Conservation (phyloP, 2,113 vertebrate species). For the Mormyrus lacerda region DNA sequence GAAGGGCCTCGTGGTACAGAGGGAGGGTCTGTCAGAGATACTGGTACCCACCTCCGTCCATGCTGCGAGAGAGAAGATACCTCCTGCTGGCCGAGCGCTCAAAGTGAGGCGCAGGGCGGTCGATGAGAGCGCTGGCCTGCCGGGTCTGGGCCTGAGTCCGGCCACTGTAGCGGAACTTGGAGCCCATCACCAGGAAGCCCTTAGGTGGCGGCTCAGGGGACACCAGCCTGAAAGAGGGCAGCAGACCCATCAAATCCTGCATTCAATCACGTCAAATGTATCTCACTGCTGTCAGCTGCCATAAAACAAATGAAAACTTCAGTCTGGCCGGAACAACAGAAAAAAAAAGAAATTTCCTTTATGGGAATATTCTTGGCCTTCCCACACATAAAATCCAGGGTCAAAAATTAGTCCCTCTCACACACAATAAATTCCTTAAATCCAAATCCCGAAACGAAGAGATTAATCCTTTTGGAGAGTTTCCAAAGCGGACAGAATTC, state of each 20-base stretch:
- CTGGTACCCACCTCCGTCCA: constrained; percentile 79
- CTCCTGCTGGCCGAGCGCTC: constrained; percentile 92
- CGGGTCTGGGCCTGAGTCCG: constrained; percentile 92
- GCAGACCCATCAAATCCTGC: constrained; percentile 1
- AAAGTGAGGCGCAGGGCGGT: constrained; percentile 89
- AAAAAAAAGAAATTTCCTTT: neutral
- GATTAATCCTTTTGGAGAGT: neutral
- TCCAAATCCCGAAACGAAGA: neutral
- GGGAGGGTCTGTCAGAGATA: neutral
- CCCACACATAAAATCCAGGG: neutral
- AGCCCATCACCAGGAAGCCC: constrained; percentile 96
- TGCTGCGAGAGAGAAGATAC: constrained; percentile 90
- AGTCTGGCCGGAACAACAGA: neutral
- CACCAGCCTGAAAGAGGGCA: constrained; percentile 68
- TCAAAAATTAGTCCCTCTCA: constrained; percentile 7
- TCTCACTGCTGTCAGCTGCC: neutral
- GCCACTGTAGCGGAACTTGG: constrained; percentile 96
- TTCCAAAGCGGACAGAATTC: neutral
- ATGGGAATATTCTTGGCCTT: neutral
- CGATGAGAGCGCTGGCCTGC: constrained; percentile 92
- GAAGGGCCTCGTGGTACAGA: neutral
- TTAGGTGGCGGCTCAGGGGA: constrained; percentile 94
- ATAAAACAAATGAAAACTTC: neutral
- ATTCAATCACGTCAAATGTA: neutral
- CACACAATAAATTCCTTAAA: neutral